Conservation (phyloP, 2,113 vertebrate genomes). For the Dissostichus mawsoni region DNA sequence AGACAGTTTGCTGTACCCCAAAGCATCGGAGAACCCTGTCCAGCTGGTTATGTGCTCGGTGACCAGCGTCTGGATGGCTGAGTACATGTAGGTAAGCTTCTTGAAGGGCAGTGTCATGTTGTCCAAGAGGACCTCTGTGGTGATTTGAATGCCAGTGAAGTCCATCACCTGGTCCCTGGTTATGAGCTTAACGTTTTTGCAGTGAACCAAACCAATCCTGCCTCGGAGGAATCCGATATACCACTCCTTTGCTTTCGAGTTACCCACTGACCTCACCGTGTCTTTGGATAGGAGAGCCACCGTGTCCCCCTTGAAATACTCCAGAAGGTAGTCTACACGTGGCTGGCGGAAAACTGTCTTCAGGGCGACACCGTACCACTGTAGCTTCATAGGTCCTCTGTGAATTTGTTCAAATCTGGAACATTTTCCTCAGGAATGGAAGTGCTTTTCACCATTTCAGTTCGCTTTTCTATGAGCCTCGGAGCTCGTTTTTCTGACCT, state of each 20-base stretch:
- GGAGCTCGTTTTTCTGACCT: slow-evolving; percentile 81
- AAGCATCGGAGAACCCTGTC: slow-evolving; percentile 89
- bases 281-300: slow-evolving; percentile 91
- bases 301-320: slow-evolving; percentile 97
- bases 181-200: slow-evolving; percentile 94
- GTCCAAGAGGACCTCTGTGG: slow-evolving; percentile 88
- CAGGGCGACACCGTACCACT: slow-evolving; percentile 89
- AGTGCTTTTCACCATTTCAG: slow-evolving; percentile 74
- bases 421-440: slow-evolving; percentile 81
- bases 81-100: slow-evolving; percentile 96
- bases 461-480: slow-evolving; percentile 73
- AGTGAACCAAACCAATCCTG: slow-evolving; percentile 92
- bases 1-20: slow-evolving; percentile 88
- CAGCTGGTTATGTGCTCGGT: slow-evolving; percentile 90
- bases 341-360: slow-evolving; percentile 93
- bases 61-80: slow-evolving; percentile 90
- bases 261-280: slow-evolving; percentile 92
- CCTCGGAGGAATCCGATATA: slow-evolving; percentile 92
- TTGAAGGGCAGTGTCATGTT: slow-evolving; percentile 92
- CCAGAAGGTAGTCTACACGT: slow-evolving; percentile 92
- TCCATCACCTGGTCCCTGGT: slow-evolving; percentile 91
- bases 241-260: slow-evolving; percentile 96
- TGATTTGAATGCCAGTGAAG: slow-evolving; percentile 83
- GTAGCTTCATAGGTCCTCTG: slow-evolving; percentile 85
- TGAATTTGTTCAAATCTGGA: slow-evolving; percentile 87